Evolutionary conservation across 1,140 invertebrate species (phyloP), one percentile per base, ranked within the genome.

Genomic region (Zaprionus camerounensis): DNA sequence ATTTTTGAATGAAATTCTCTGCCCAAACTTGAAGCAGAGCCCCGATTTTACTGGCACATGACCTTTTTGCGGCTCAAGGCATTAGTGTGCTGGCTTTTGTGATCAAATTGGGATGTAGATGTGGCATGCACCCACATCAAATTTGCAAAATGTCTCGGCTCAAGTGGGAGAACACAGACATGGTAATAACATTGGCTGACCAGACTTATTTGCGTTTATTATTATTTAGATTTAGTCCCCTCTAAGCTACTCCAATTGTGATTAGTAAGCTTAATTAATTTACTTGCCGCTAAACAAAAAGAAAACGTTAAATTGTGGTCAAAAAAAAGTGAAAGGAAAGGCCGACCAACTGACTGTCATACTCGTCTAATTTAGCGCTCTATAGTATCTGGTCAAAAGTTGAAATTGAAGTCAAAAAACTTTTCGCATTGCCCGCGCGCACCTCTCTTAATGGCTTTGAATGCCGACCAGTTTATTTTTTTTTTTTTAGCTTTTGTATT

Each of bases 361-460:
- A 49, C 57, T 56, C 49, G 28, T 49, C 71, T 63, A 56, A 74
- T 62, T 69, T 69, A 38, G 46, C 36, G 56, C 62, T 76, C 63
- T 34, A 59, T 56, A 66, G 74, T 55, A 41, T 65, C 34, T 71
- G 49, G 28, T 15, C 51, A 44, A 61, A 75, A 76, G 73, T 76
- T 76, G 71, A 76, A 76, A 76, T 76, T 71, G 69, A 76, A 76
- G 73, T 44, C 53, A 31, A 44, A 67, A 72, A 72, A 77, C 46
- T 77, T 77, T 77, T 72, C 51, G 13, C 62, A 61, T 77, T 72
- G 58, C 49, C 72, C 67, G 69, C 70, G 68, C 69, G 56, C 70
- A 73, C 70, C 62, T 77, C 70, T 67, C 57, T 57, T 73, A 77
- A 77, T 76, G 69, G 44, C 65, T 76, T 58, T 72, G 73, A 72